phyloP scores from a whole-genome alignment of 2,888 invertebrate species.

The Limnephilus auricula region DNA sequence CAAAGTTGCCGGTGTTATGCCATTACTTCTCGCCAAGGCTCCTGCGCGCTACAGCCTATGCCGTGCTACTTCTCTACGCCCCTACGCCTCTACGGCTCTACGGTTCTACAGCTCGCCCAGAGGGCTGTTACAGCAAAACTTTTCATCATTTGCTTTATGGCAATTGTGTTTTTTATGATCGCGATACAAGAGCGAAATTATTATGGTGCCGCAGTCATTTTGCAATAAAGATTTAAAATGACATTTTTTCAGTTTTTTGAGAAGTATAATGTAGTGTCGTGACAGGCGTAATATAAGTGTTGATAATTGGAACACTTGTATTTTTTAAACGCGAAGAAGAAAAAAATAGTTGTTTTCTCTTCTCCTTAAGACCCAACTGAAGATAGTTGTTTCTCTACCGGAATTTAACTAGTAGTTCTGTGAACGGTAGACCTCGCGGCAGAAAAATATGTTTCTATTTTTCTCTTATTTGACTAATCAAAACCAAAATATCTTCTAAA shows the following conservation, averaged over 20 bases:
- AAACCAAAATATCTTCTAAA: too few species aligned
- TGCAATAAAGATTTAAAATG: constrained; percentile 3
- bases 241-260: neutral
- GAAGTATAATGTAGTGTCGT: neutral
- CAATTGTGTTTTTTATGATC: constrained; percentile 42
- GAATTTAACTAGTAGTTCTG: neutral
- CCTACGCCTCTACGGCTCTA: neutral
- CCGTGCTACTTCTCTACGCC: neutral
- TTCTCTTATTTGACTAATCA: too few species aligned
- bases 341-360: neutral
- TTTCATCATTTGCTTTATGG: constrained; percentile 38
- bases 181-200: neutral
- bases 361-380: neutral
- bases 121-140: constrained; percentile 11
- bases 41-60: neutral
- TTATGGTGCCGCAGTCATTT: neutral
- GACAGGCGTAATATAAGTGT: neutral
- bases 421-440: too few species aligned
- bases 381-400: neutral
- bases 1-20: constrained; percentile 24
- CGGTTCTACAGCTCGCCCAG: neutral
- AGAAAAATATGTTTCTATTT: too few species aligned
- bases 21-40: constrained; percentile 4
- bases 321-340: neutral
- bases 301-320: neutral